Percentiles rank a stretch among this genome's conserved stretches.
Evolutionary conservation across 1,140 invertebrate genomes (phyloP).

Genomic region (Caenorhabditis tropicalis): DNA sequence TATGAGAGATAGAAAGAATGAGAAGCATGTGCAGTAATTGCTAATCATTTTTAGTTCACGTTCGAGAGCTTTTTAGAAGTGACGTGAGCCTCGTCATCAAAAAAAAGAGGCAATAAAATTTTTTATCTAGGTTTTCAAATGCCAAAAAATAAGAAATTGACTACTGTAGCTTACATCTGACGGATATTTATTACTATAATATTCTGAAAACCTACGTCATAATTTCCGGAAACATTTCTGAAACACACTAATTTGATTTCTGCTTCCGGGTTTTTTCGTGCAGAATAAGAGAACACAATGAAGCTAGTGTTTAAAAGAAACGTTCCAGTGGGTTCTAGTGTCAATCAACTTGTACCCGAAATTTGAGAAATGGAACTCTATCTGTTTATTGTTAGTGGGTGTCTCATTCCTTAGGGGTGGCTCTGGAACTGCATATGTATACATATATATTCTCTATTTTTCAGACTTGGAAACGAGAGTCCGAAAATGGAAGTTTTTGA

Average conservation of each 20-base stretch:
- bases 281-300: too few relatives aligned
- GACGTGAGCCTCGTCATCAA: too few relatives aligned
- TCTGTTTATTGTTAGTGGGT: neutral
- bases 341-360: neutral
- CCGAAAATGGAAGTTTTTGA: conserved; percentile 45
- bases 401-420: neutral
- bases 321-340: neutral
- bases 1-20: neutral
- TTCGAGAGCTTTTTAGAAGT: too few relatives aligned
- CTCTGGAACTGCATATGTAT: neutral
- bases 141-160: too few relatives aligned
- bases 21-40: neutral
- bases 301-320: neutral
- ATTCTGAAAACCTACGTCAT: too few relatives aligned
- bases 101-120: too few relatives aligned
- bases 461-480: conserved; percentile 25
- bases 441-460: neutral
- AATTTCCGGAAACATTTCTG: too few relatives aligned
- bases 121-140: too few relatives aligned
- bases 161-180: too few relatives aligned
- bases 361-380: neutral
- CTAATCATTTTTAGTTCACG: neutral
- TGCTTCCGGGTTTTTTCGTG: too few relatives aligned
- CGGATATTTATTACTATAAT: too few relatives aligned
- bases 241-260: too few relatives aligned